Base-by-base conservation (phyloP, 92 coral and sea anemone species). In the Heliopora coerulea region DNA sequence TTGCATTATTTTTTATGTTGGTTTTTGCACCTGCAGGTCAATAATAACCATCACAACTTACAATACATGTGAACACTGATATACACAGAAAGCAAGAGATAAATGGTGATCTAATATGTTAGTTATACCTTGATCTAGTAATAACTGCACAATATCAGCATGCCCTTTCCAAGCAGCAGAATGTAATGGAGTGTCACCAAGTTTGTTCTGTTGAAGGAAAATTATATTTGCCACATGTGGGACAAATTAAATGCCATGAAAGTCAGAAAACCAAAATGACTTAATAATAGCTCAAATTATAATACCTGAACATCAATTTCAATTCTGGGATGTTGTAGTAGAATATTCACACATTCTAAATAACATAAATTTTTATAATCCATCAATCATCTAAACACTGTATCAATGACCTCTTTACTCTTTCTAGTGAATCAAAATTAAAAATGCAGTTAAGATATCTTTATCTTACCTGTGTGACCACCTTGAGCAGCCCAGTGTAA, bases 401-500 rank as follows among this genome's bases (percentile, higher is more conserved):
- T n/a, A n/a, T n/a, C n/a, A n/a, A n/a, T n/a, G n/a, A n/a, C n/a
- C n/a, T n/a, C n/a, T n/a, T n/a, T n/a, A n/a, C n/a, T n/a, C n/a
- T n/a, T n/a, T n/a, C n/a, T n/a, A n/a, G n/a, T n/a, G n/a, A n/a
- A n/a, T n/a, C n/a, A n/a, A n/a, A n/a, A n/a, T n/a, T n/a, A n/a
- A n/a, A n/a, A n/a, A n/a, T n/a, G n/a, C n/a, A n/a, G n/a, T n/a
- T n/a, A n/a, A n/a, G n/a, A n/a, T n/a, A n/a, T n/a, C n/a, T n/a
- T n/a, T n/a, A n/a, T 28, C 1, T 2, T 56, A 87, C 98, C 98
- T 78, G 89, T 79, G 74, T 93, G 98, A 23, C 98, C 98, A 0
- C 98, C 98, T 72, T 93, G 98, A 13, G 98, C 91, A 5, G 98
- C 98, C 98, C 98, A 93, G 56, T 93, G 98, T 37, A 93, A 74